These are phyloP conservation scores for Varecia variegata DNA, from an alignment of 2,797 vertebrate genomes.

Conservation along the genomic window DNA sequence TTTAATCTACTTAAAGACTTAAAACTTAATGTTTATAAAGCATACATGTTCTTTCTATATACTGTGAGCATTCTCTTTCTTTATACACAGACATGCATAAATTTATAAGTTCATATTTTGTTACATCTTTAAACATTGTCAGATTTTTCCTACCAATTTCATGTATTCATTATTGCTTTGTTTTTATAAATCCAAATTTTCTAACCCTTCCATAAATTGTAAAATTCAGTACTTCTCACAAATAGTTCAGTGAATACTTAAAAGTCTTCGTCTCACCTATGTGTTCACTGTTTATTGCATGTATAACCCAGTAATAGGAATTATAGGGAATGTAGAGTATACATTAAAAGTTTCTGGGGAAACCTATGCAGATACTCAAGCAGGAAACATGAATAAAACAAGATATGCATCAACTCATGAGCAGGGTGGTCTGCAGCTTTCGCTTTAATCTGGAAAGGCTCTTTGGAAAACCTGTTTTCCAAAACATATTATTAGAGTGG, in stretches of 20 bases:
- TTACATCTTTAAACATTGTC: not conserved
- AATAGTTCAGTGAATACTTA: conserved; percentile 17
- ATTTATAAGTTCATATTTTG: not conserved
- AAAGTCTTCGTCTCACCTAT: not conserved
- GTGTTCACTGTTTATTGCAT: conserved; percentile 9
- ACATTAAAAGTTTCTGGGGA: not conserved
- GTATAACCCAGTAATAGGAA: not conserved
- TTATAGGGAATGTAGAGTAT: not conserved
- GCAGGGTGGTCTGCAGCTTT: not conserved
- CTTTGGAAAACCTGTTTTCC: not conserved
- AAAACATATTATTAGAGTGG: not conserved
- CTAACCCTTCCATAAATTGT: not conserved
- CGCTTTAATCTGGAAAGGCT: not conserved
- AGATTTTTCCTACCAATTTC: not conserved
- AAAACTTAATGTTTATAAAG: not conserved
- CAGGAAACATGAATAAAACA: conserved; percentile 33
- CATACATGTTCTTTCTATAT: not conserved
- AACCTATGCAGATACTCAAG: conserved; percentile 3
- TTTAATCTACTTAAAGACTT: not conserved
- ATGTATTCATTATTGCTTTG: conserved; percentile 7
- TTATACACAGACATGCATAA: not conserved
- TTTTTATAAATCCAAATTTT: not conserved
- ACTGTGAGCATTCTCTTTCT: not conserved
- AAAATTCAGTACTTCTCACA: conserved; percentile 24
- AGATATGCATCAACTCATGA: not conserved